Evolutionary conservation across 2,113 vertebrate species (phyloP), one percentile per base, ranked within the genome.

Genomic region (Coturnix japonica): DNA sequence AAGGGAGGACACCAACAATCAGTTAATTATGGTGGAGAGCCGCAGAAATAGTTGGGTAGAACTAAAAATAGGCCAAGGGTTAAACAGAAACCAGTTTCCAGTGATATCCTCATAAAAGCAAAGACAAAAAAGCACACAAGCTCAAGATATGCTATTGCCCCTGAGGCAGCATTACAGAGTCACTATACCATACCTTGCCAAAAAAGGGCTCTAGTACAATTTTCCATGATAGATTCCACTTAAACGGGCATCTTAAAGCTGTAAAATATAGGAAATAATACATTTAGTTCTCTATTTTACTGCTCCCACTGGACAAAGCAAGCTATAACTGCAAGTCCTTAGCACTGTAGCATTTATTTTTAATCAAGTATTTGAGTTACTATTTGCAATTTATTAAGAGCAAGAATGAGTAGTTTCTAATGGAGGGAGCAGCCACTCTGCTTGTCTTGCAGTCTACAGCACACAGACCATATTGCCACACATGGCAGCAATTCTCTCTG

Each of bases 241-340:
- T 39, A 35, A 22, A n/a, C 13, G 3, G 35, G 15, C 11, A 49
- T 7, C 14, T 31, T 13, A 9, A 0, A 37, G 28, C 8, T 23
- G 9, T 56, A 9, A 73, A 61, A 85, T 59, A 1, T 11, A 69
- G 21, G 23, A n/a, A 92, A 31, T 4, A 1, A 33, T 16, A n/a
- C 39, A 15, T 57, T 74, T 59, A 43, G 3, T 37, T 80, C 49
- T 35, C 61, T 64, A 0, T 7, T 60, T 13, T 31, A 31, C 10
- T 46, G 33, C 31, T 87, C 13, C 18, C 47, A 81, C 37, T 1
- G 3, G 23, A 43, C 9, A 82, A 79, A 82, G 31, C 8, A 51
- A 89, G 51, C 19, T 44, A 63, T 39, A 89, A 59, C 26, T 54
- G 28, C 53, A 54, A 75, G 31, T 19, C 16, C 21, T 72, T 51